Base-by-base conservation (phyloP, 2,797 vertebrate genomes). In the Diplodus puntazzo region DNA sequence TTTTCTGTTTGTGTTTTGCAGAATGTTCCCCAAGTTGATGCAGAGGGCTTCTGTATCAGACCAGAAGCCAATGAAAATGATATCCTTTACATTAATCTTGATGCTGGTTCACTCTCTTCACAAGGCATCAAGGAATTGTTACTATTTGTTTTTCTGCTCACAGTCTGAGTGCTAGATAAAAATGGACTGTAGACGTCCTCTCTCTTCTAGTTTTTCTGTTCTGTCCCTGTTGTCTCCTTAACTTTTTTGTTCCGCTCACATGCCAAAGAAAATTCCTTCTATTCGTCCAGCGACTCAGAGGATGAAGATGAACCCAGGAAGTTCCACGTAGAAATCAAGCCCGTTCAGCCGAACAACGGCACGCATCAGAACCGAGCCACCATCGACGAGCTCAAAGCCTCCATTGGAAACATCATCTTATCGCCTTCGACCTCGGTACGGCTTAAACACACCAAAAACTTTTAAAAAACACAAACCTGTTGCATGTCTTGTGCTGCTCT, bases 261-360 rank as follows among this genome's bases (percentile, higher is more conserved):
- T 98, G 95, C 96, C 97, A 99, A 99, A 98, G 96, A 98, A 85
- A 99, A 97, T 78, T 95, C 97, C 89, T 99, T 98, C 93, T 97
- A 98, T 80, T 97, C 98, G 70, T 98, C 97, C 92, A 99, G 96
- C 83, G 98, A 99, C 92, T 98, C 97, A 0, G 98, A 98, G 66
- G 97, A 98, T 52, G 98, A 99, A 60, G 97, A 99, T 25, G 97
- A 98, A 84, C 97, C 96, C 76, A 96, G 96, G 88, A 98, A 96
- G 87, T 99, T 98, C 79, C 97, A 97, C 39, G 97, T 99, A 59
- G 96, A 99, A 92, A 99, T 99, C 85, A 99, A 99, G 86, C 98
- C 98, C 9, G 90, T 97, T 34, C 96, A 97, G 91, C 94, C 97
- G 72, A 97, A 97, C 92, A 97, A 96, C 53, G 95, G 95, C 81